Evolutionary conservation across 2,113 vertebrate genomes (phyloP).

Genomic region (Ploceus nigricollis): DNA sequence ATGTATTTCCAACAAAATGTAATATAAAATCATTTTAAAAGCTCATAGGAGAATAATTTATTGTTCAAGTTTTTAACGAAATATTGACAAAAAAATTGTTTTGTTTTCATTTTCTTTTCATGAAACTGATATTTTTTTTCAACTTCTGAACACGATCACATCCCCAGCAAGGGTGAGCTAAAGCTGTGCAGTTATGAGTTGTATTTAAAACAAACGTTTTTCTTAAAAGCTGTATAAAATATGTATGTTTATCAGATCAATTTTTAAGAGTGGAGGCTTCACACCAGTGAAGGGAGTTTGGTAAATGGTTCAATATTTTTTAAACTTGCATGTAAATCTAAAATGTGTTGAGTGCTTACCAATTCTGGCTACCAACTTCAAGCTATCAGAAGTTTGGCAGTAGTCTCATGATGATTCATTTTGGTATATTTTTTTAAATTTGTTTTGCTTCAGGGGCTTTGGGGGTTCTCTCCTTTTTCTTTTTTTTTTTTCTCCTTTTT

Average conservation of each 20-base stretch:
- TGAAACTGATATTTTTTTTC: constrained; percentile 80
- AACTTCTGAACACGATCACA: constrained; percentile 66
- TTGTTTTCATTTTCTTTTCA: constrained; percentile 78
- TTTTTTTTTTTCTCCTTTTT: not conserved
- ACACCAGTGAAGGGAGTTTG: constrained; percentile 73
- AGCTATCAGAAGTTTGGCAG: constrained; percentile 77
- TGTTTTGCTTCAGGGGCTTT: not conserved
- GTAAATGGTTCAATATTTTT: constrained; percentile 77
- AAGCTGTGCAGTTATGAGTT: constrained; percentile 72
- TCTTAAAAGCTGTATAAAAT: constrained; percentile 78
- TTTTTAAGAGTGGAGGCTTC: constrained; percentile 85
- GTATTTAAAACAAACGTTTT: constrained; percentile 78
- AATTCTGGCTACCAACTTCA: constrained; percentile 84
- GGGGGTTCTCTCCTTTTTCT: not conserved
- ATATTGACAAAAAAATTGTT: constrained; percentile 54
- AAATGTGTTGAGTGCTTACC: constrained; percentile 85
- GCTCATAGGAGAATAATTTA: constrained; percentile 68
- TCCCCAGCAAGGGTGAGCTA: constrained; percentile 63
- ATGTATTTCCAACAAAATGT: constrained; percentile 69
- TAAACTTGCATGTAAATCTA: constrained; percentile 88
- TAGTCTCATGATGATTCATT: constrained; percentile 76
- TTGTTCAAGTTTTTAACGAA: constrained; percentile 69
- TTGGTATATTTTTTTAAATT: not conserved
- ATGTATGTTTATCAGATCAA: constrained; percentile 87
- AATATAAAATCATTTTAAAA: constrained; percentile 75